These are phyloP conservation scores for Drosophila atripex DNA, from an alignment of 2,888 invertebrate genomes.

Conservation along the genomic window DNA sequence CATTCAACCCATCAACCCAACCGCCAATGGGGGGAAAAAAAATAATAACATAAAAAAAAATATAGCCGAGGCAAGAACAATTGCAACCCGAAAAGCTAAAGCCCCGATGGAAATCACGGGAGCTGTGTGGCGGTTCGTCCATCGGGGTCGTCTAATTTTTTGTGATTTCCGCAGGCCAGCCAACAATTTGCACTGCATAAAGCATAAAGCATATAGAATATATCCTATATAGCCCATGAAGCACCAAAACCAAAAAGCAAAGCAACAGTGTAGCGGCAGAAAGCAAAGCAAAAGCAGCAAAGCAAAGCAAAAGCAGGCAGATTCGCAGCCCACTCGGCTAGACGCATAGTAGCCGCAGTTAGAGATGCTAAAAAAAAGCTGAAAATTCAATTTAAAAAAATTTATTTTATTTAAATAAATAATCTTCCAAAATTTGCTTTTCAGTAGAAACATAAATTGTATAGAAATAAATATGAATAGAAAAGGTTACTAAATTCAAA, in stretches of 20 bases:
- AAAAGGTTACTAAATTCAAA: too few relatives aligned
- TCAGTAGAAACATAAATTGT: not conserved
- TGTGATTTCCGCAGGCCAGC: constrained; percentile 66
- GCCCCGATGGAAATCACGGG: constrained; percentile 56
- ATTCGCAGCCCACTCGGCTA: constrained; percentile 50
- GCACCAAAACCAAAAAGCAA: constrained; percentile 27
- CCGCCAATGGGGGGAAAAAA: not conserved
- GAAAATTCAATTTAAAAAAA: too few relatives aligned
- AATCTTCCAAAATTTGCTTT: too few relatives aligned
- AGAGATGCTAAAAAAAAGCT: constrained; percentile 5
- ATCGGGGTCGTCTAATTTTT: constrained; percentile 64
- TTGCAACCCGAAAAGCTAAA: constrained; percentile 15
- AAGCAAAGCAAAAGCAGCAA: constrained; percentile 30
- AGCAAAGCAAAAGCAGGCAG: constrained; percentile 7
- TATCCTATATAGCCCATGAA: constrained; percentile 39
- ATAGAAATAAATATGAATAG: too few relatives aligned
- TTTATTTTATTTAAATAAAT: too few relatives aligned
- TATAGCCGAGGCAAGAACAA: not conserved
- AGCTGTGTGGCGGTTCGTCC: constrained; percentile 34
- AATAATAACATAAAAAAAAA: not conserved
- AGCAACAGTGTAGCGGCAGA: constrained; percentile 18
- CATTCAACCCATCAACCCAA: not conserved
- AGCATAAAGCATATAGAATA: constrained; percentile 30
- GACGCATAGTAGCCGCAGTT: constrained; percentile 47
- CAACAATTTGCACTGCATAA: constrained; percentile 49